phyloP scores from a whole-genome alignment of 1,140 invertebrate genomes.

The Vanessa atalanta region DNA sequence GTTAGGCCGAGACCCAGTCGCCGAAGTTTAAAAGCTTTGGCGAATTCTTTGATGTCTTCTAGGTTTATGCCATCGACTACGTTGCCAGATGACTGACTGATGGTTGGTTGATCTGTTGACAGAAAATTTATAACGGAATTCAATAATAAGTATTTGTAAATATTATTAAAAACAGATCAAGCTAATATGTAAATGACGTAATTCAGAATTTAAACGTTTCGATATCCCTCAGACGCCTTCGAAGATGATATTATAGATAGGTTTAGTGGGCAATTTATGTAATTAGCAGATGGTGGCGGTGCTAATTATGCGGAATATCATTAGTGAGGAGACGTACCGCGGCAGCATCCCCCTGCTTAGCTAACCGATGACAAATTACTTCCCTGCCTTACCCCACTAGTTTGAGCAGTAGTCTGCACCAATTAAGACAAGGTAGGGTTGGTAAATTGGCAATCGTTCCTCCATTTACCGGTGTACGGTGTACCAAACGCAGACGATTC shows the following conservation, averaged over 20 bases:
- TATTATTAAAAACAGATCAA: background rate
- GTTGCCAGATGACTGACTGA: slow-evolving; percentile 95
- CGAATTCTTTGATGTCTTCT: slow-evolving; percentile 99
- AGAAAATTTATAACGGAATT: background rate
- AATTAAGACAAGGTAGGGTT: slow-evolving; percentile 76
- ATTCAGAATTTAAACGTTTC: background rate
- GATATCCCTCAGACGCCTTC: slow-evolving; percentile 13
- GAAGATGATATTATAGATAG: slow-evolving; percentile 64
- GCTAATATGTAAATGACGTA: too few relatives aligned
- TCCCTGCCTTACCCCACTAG: slow-evolving; percentile 62
- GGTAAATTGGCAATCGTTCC: slow-evolving; percentile 77
- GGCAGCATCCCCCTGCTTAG: slow-evolving; percentile 58
- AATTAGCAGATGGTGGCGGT: slow-evolving; percentile 74
- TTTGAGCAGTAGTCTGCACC: slow-evolving; percentile 71
- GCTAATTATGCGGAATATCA: slow-evolving; percentile 78
- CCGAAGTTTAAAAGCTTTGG: slow-evolving; percentile 97
- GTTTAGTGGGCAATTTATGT: slow-evolving; percentile 75
- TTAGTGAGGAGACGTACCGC: slow-evolving; percentile 67
- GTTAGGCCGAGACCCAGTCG: slow-evolving; percentile 96
- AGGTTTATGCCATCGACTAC: slow-evolving; percentile 98
- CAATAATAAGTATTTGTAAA: background rate
- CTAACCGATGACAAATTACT: slow-evolving; percentile 80
- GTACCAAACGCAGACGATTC: slow-evolving; percentile 56
- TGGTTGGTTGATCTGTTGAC: slow-evolving; percentile 91
- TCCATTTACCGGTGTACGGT: slow-evolving; percentile 69